Percentiles rank a stretch among this genome's conserved stretches.
Conservation (phyloP, 2,888 invertebrate genomes). For the Limnephilus rhombicus region DNA sequence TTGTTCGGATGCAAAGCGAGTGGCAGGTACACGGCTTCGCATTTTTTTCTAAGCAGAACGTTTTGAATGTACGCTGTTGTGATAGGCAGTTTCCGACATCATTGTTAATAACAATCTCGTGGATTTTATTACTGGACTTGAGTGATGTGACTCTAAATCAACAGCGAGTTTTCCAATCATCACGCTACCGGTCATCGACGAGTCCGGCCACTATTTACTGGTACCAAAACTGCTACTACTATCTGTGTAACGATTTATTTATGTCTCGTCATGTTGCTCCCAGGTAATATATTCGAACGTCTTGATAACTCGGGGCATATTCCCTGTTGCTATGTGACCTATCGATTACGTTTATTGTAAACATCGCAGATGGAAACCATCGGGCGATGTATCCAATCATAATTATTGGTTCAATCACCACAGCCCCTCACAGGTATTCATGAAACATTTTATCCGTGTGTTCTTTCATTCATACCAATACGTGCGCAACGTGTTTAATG, state of each 20-base stretch:
- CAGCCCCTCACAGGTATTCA: constrained; percentile 65
- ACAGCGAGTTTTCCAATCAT: constrained; percentile 45
- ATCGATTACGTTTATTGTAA: constrained; percentile 55
- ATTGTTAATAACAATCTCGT: constrained; percentile 22
- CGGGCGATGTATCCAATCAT: constrained; percentile 61
- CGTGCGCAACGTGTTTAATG: constrained; percentile 62
- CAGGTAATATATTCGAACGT: constrained; percentile 30
- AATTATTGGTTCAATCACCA: constrained; percentile 63
- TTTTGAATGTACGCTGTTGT: not conserved
- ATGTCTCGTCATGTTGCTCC: constrained; percentile 19
- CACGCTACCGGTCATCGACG: constrained; percentile 34
- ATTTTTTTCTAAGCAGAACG: not conserved
- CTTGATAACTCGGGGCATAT: constrained; percentile 49
- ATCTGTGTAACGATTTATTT: constrained; percentile 29
- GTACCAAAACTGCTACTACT: not conserved
- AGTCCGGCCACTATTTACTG: constrained; percentile 3
- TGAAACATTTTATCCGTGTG: constrained; percentile 61
- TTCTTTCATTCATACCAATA: constrained; percentile 8
- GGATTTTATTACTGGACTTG: constrained; percentile 32
- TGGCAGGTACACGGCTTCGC: not conserved
- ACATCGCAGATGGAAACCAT: constrained; percentile 56
- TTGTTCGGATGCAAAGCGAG: not conserved
- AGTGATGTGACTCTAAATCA: constrained; percentile 42
- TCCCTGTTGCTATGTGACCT: constrained; percentile 37
- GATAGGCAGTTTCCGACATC: constrained; percentile 4